Evolutionary conservation across 1,140 invertebrate genomes (phyloP).

Genomic region (Atta cephalotes): DNA sequence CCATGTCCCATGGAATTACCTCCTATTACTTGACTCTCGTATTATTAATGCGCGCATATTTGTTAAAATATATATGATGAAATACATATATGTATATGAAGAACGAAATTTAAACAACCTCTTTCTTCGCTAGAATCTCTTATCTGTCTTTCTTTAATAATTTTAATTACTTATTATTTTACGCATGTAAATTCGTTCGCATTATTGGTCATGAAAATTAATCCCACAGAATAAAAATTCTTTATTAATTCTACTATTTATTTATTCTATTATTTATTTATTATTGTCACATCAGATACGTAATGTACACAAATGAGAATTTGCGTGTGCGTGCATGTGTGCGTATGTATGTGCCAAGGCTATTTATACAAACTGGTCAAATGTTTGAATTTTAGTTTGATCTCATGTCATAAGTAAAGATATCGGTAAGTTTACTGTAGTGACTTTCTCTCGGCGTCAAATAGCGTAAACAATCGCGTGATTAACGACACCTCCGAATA

Average conservation of each 20-base stretch:
- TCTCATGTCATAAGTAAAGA: neutral
- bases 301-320: neutral
- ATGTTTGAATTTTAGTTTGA: slow-evolving; percentile 24
- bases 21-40: slow-evolving; percentile 19
- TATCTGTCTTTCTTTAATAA: neutral
- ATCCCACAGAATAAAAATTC: neutral
- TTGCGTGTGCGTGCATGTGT: neutral
- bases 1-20: slow-evolving; percentile 27
- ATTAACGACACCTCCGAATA: slow-evolving; percentile 48
- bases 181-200: neutral
- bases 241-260: too few relatives aligned
- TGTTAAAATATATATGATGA: neutral
- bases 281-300: neutral
- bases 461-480: slow-evolving; percentile 39
- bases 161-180: neutral
- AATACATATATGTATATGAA: neutral
- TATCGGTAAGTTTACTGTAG: neutral
- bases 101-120: neutral
- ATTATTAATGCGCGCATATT: neutral
- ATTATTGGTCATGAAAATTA: neutral
- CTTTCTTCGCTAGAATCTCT: neutral
- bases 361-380: neutral
- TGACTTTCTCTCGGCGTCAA: slow-evolving; percentile 25
- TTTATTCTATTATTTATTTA: too few relatives aligned
- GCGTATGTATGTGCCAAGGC: neutral